Base-by-base conservation (phyloP, 35 echinoderm and acorn worm genomes). In the Ophiothrix spiculata region DNA sequence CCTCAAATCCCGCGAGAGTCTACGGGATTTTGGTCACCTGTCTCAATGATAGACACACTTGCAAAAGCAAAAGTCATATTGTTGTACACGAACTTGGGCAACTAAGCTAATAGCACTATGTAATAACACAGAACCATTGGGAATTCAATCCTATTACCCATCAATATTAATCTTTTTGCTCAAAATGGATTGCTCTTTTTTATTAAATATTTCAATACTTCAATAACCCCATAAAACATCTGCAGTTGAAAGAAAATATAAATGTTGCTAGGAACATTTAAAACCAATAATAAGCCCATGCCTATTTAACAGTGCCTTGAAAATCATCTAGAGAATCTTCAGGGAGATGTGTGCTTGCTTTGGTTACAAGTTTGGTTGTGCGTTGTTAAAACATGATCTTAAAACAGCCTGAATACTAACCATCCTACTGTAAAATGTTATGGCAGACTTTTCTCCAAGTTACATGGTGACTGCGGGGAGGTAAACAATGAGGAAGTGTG, bases 1-100 rank as follows among this genome's bases (percentile, higher is more conserved):
- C 60, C 17, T 4, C 45, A 25, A 25, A 69, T 69, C 60, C 60
- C 60, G 60, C 23, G 60, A 69, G 60, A 69, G 10, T 4, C 17
- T 2, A 69, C 60, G 60, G 29, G 60, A 69, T 69, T 69, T 69
- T 69, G 60, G 60, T 69, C 60, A 69, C 60, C 60, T 69, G 60
- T 4, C 60, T 69, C 4, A 25, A n/a, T 69, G 60, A 25, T 69
- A 69, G 60, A 69, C 60, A 69, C 60, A 69, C 60, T 69, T 2
- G 1, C 10, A 25, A 15, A 69, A n/a, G n/a, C 60, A 25, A 25
- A 69, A 25, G 3, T 25, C 4, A n/a, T 25, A 2, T 69, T 69
- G 60, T 69, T n/a, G 23, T 25, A 69, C 60, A 69, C 17, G 60
- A 69, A 69, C n/a, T n/a, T n/a, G n/a, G n/a, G 29, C 17, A 69